Conservation (phyloP, 2,888 invertebrate genomes). For the Notodonta ziczac region DNA sequence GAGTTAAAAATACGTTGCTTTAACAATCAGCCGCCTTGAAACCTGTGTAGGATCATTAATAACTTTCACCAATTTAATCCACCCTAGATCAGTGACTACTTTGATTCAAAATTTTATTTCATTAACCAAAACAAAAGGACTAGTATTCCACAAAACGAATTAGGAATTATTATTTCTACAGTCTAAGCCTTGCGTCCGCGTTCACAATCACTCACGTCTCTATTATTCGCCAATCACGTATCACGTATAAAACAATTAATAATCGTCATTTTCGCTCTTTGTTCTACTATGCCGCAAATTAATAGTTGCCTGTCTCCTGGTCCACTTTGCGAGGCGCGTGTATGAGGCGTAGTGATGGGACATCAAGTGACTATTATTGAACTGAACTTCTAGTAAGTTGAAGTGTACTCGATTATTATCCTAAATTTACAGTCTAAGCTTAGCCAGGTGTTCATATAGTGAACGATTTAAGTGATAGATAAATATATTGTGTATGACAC, state of each 20-base stretch:
- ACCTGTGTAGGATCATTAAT: too few species aligned
- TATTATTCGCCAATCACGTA: constrained; percentile 46
- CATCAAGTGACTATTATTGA: neutral
- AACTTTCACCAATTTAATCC: too few species aligned
- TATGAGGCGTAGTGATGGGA: constrained; percentile 25
- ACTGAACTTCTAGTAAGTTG: too few species aligned
- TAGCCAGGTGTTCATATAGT: too few species aligned
- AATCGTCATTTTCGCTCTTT: constrained; percentile 45
- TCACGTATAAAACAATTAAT: constrained; percentile 44
- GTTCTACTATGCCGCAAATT: constrained; percentile 43
- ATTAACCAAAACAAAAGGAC: too few species aligned
- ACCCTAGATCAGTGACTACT: neutral
- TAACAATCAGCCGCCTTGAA: too few species aligned
- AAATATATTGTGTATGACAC: too few species aligned
- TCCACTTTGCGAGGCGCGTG: constrained; percentile 49
- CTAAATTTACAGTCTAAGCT: too few species aligned
- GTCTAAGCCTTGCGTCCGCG: neutral
- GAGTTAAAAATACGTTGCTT: too few species aligned
- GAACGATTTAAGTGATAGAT: too few species aligned
- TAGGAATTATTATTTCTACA: neutral
- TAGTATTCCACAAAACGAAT: neutral
- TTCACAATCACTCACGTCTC: constrained; percentile 30
- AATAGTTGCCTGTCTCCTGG: constrained; percentile 51
- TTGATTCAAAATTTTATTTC: neutral
- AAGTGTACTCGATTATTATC: too few species aligned